Conservation (phyloP, 2,888 invertebrate species). For the Buathra laborator region DNA sequence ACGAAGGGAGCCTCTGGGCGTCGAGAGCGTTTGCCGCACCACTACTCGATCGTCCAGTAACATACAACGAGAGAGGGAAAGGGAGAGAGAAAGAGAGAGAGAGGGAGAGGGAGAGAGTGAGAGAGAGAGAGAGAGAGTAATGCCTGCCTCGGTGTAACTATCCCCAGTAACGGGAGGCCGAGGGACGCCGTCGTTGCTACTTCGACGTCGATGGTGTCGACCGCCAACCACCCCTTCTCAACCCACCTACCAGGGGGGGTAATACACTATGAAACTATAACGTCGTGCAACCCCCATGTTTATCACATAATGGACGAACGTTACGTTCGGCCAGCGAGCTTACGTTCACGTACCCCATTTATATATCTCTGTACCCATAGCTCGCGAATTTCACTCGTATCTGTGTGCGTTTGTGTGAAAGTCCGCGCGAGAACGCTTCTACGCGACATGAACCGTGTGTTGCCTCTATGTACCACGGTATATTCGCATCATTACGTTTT, state of each 20-base stretch:
- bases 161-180: conserved; percentile 27
- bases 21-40: conserved; percentile 26
- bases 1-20: conserved; percentile 75
- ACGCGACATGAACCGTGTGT: conserved; percentile 8
- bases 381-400: conserved; percentile 15
- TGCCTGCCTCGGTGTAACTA: conserved; percentile 47
- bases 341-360: conserved; percentile 58
- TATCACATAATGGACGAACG: conserved; percentile 77
- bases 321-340: conserved; percentile 69
- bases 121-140: conserved; percentile 7
- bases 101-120: not conserved
- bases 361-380: conserved; percentile 36
- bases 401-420: not conserved
- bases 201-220: conserved; percentile 28
- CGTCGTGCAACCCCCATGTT: conserved; percentile 70
- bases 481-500: conserved; percentile 63
- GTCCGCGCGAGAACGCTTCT: not conserved
- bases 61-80: not conserved
- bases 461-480: not conserved
- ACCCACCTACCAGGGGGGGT: conserved; percentile 32
- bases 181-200: conserved; percentile 23
- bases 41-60: conserved; percentile 41
- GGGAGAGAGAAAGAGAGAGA: not conserved
- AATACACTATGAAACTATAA: conserved; percentile 72
- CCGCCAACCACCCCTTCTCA: conserved; percentile 3